Evolutionary conservation across 2,888 invertebrate genomes (phyloP).

Genomic region (Argyresthia albistria): DNA sequence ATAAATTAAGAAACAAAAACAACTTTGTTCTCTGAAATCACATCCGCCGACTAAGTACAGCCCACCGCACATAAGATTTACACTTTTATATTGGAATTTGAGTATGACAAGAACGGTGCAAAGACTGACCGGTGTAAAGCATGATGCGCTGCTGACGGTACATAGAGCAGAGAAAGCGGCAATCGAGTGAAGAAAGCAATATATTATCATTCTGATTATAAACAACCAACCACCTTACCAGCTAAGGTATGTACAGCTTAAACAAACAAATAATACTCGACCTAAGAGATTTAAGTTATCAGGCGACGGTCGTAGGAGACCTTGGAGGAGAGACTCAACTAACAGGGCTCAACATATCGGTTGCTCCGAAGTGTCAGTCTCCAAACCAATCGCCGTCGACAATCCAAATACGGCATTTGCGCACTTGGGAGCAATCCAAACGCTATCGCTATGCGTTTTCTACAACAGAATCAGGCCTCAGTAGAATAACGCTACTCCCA

Average conservation of each 20-base stretch:
- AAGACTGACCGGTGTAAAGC: background rate
- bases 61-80: too few relatives aligned
- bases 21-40: constrained; percentile 66
- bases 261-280: constrained; percentile 23
- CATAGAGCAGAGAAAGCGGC: background rate
- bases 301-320: background rate
- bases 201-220: constrained; percentile 51
- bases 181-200: constrained; percentile 29
- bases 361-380: too few relatives aligned
- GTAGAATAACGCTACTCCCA: too few relatives aligned
- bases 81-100: background rate
- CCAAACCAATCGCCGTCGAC: too few relatives aligned
- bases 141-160: background rate
- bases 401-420: too few relatives aligned
- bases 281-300: constrained; percentile 7
- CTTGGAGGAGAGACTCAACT: too few relatives aligned
- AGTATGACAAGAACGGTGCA: constrained; percentile 24
- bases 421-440: too few relatives aligned
- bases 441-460: too few relatives aligned
- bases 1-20: constrained; percentile 72
- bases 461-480: too few relatives aligned
- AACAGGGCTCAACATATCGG: too few relatives aligned
- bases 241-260: constrained; percentile 49
- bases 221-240: constrained; percentile 55
- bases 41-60: constrained; percentile 18